Evolutionary conservation across 2,113 vertebrate species (phyloP).

Genomic region (Felis catus): DNA sequence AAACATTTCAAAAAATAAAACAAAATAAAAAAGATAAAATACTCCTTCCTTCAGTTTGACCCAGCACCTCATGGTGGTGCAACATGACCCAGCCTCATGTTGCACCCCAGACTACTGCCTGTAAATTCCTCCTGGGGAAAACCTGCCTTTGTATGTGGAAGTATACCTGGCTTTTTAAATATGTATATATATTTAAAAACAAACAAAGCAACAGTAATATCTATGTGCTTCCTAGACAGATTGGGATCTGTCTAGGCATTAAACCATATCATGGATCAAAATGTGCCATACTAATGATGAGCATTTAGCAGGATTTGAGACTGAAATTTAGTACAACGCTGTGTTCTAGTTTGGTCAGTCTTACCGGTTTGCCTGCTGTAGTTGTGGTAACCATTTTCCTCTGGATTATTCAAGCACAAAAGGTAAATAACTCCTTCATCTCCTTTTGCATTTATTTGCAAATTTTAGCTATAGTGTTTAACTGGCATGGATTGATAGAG

Average conservation of each 20-base stretch:
- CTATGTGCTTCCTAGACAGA: conserved; percentile 82
- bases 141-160: conserved; percentile 81
- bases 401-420: conserved; percentile 86
- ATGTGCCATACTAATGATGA: conserved; percentile 88
- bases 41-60: conserved; percentile 89
- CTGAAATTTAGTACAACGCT: conserved; percentile 85
- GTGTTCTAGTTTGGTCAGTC: conserved; percentile 80
- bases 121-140: conserved; percentile 82
- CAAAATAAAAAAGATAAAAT: neutral
- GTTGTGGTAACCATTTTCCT: conserved; percentile 86
- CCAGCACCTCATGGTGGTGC: conserved; percentile 91
- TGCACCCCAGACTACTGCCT: conserved; percentile 94
- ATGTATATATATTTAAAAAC: conserved; percentile 27
- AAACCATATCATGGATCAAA: conserved; percentile 92
- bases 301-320: conserved; percentile 88
- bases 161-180: conserved; percentile 82
- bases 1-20: too few species aligned
- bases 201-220: conserved; percentile 80
- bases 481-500: conserved; percentile 88
- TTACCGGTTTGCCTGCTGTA: conserved; percentile 89
- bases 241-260: conserved; percentile 86
- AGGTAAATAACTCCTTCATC: conserved; percentile 84
- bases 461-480: conserved; percentile 89
- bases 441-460: conserved; percentile 85
- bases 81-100: conserved; percentile 86